Base-by-base conservation (phyloP, 2,888 invertebrate genomes). In the Oasisia sp. region DNA sequence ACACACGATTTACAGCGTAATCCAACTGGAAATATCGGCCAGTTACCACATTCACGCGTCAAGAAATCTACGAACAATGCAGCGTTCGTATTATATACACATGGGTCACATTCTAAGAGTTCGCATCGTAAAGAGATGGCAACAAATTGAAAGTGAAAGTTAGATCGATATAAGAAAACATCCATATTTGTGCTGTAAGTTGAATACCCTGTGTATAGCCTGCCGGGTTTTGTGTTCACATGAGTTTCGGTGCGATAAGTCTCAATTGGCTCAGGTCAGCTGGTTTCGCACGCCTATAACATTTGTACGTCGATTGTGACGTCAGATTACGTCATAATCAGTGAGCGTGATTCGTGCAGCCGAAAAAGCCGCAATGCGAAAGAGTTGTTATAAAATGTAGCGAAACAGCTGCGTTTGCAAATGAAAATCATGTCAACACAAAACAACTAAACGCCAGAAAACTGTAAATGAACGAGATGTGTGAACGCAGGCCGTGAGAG, bases 11-110 rank as follows among this genome's bases (percentile, higher is more conserved):
- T 27, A 27, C 74, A 74, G 19, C 74, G 27, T n/a, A 1, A 74
- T 19, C n/a, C 74, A 74, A 74, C 74, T 74, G 74, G 74, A 74
- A 74, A 74, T 74, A 74, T 50, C 74, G 74, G 74, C 74, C 74
- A 74, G 74, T 74, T 27, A 19, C 74, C 74, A 27, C 74, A 74
- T 19, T 74, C n/a, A 74, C 74, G 19, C 74, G n/a, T 27, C 74
- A 74, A n/a, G n/a, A 19, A 74, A 74, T 74, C 14, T n/a, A 74
- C 27, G 74, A 74, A 74, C 74, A 74, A n/a, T 74, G 5, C 74
- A 74, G 14, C n/a, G n/a, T 74, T 27, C 74, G n/a, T 19, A 19
- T 74, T 74, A 74, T 74, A 74, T 74, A 74, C 74, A 74, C 74
- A n/a, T 19, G 74, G n/a, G 74, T 74, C 7, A 74, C 74, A 14